A percentile compares a stretch with the other conserved stretches of the same genome.
phyloP scores from a whole-genome alignment of 2,888 invertebrate genomes.

The Tanypteryx hageni region DNA sequence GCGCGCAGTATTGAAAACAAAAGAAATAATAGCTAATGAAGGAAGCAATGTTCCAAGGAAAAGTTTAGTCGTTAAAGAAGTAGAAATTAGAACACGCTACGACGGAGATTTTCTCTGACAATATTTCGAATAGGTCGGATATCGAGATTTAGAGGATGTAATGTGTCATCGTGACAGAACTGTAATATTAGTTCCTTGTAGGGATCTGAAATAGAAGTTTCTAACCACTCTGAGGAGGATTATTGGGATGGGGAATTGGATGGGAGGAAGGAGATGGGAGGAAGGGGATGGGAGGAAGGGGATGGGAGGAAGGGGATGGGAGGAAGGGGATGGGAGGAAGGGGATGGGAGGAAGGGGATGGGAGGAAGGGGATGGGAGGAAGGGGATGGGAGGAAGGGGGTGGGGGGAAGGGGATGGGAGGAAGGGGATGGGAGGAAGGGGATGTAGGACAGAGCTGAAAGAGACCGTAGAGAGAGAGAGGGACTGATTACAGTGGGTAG shows the following conservation, averaged over 20 bases:
- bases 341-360: background rate
- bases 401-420: too few species aligned
- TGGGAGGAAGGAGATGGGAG: background rate
- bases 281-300: background rate
- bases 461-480: too few species aligned
- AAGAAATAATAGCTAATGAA: too few species aligned
- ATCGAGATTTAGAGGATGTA: background rate
- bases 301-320: background rate
- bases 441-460: too few species aligned
- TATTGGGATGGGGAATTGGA: background rate
- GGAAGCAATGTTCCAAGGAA: too few species aligned
- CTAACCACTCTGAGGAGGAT: background rate
- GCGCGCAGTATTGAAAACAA: too few species aligned
- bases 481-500: too few species aligned
- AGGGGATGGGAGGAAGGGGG: too few species aligned
- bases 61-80: too few species aligned
- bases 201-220: background rate
- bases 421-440: background rate
- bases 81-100: too few species aligned
- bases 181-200: background rate
- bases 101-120: too few species aligned
- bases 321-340: background rate
- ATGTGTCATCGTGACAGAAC: background rate
- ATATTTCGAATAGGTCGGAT: too few species aligned
- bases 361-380: background rate